These are phyloP conservation scores for Todus mexicanus DNA, from an alignment of 2,797 vertebrate species.

Conservation along the genomic window DNA sequence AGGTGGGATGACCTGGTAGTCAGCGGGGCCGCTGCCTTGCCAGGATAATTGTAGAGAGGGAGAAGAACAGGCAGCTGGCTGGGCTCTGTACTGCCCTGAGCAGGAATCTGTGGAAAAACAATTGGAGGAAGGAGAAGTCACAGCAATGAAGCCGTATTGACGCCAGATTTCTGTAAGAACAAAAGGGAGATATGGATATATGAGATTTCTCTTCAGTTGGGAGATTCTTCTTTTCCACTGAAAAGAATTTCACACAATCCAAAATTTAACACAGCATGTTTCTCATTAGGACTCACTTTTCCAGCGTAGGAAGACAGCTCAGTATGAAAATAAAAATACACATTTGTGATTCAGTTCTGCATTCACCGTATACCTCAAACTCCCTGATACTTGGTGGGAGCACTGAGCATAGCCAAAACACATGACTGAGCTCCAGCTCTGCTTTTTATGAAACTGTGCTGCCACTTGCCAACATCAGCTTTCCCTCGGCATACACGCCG, in stretches of 20 bases:
- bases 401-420: neutral
- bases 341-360: neutral
- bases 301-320: neutral
- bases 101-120: constrained; percentile 35
- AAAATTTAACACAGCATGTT: neutral
- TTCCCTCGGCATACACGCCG: neutral
- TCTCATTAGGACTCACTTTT: neutral
- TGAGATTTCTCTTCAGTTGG: neutral
- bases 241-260: neutral
- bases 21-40: neutral
- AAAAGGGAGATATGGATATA: neutral
- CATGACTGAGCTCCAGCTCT: neutral
- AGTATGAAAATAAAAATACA: neutral
- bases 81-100: neutral
- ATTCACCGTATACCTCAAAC: neutral
- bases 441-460: neutral
- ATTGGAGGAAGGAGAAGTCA: constrained; percentile 33
- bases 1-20: neutral
- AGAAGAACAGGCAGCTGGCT: neutral
- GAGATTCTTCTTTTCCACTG: neutral
- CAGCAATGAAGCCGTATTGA: neutral
- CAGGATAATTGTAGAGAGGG: neutral
- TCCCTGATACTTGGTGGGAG: neutral
- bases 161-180: neutral
- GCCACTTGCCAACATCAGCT: neutral